These are phyloP conservation scores for Neomorphus geoffroyi DNA, from an alignment of 2,797 vertebrate genomes.

Conservation along the genomic window DNA sequence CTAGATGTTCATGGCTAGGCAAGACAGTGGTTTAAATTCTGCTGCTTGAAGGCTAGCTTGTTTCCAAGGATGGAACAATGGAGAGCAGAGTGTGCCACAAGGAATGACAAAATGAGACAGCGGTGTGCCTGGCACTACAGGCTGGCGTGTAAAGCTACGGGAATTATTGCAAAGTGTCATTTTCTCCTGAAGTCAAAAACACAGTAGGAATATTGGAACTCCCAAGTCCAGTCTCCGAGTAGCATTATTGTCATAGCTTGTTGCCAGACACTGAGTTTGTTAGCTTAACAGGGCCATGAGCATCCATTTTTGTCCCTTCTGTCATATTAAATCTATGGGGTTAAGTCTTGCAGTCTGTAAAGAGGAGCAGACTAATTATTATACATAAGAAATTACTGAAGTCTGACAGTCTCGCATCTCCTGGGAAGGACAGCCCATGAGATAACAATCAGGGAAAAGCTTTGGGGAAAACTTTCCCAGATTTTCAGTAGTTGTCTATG, in stretches of 20 bases:
- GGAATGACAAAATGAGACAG: not conserved
- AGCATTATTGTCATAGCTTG: not conserved
- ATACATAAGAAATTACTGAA: not conserved
- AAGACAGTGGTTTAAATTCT: slow-evolving; percentile 26
- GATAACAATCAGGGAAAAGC: not conserved
- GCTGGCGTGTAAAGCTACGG: not conserved
- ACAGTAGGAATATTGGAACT: slow-evolving; percentile 16
- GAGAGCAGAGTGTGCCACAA: not conserved
- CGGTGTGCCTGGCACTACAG: not conserved
- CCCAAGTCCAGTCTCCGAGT: not conserved
- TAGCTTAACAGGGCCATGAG: not conserved
- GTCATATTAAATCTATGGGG: not conserved
- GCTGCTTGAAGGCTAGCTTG: not conserved
- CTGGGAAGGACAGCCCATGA: not conserved
- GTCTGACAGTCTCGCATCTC: not conserved
- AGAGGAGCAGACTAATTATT: not conserved
- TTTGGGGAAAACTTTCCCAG: not conserved
- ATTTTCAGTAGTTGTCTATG: not conserved
- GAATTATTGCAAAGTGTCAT: slow-evolving; percentile 33
- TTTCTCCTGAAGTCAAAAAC: slow-evolving; percentile 29
- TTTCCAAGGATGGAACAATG: not conserved
- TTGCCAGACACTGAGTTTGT: not conserved
- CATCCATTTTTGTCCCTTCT: not conserved
- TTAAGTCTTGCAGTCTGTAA: not conserved
- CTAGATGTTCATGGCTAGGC: not conserved